A percentile compares a stretch with the other conserved stretches of the same genome.
phyloP scores from a whole-genome alignment of 2,888 invertebrate genomes.

The Prosapia bicincta region DNA sequence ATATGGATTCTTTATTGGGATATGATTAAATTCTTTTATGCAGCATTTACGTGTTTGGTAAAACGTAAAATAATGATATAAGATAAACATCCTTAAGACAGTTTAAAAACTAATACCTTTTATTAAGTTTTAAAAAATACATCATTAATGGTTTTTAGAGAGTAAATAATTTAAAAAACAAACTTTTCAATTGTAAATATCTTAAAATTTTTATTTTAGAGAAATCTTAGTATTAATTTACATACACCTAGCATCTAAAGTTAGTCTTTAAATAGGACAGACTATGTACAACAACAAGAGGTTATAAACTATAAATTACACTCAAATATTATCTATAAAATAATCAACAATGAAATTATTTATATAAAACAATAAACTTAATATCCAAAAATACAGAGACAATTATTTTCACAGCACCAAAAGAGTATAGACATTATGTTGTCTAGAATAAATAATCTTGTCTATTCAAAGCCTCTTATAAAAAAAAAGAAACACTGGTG shows the following conservation, averaged over 20 bases:
- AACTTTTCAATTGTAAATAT: not conserved
- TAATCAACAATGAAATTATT: not conserved
- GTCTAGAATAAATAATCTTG: too few relatives aligned
- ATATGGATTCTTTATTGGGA: too few relatives aligned
- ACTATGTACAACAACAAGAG: not conserved
- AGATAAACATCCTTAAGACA: not conserved
- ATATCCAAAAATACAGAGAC: not conserved
- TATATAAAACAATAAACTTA: not conserved
- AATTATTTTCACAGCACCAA: not conserved
- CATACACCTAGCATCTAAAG: not conserved
- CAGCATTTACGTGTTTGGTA: too few relatives aligned
- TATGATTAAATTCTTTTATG: too few relatives aligned
- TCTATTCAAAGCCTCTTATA: too few relatives aligned
- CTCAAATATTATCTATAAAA: not conserved
- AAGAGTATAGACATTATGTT: not conserved
- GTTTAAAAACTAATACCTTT: not conserved
- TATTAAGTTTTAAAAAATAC: not conserved
- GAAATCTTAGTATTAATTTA: not conserved
- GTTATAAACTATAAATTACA: not conserved
- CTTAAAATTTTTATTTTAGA: not conserved
- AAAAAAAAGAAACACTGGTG: too few relatives aligned
- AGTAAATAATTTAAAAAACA: not conserved
- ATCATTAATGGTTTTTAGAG: not conserved
- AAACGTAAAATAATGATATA: not conserved
- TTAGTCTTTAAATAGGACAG: not conserved